A percentile compares a stretch with the other conserved stretches of the same genome.
Evolutionary conservation across 2,113 vertebrate species (phyloP).

Genomic region (Daphoenositta chrysoptera): DNA sequence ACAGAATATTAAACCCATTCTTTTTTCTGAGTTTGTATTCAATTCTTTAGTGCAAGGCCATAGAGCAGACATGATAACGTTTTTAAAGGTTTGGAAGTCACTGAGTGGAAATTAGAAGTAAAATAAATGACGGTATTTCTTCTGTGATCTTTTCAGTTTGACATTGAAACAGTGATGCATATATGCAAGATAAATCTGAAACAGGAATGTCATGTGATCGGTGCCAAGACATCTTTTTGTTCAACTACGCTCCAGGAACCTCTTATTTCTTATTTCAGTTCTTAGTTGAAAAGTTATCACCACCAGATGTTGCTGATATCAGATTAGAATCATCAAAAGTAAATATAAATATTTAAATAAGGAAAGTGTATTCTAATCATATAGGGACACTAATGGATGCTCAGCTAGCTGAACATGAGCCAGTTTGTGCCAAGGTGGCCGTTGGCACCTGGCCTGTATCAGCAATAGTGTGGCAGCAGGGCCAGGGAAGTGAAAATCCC

Average conservation of each 20-base stretch:
- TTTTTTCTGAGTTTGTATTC: background rate
- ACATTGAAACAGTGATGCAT: background rate
- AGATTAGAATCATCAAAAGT: background rate
- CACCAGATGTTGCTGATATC: background rate
- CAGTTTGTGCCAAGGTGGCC: background rate
- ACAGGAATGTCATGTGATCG: background rate
- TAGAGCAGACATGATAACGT: background rate
- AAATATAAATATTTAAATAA: background rate
- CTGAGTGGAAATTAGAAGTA: background rate
- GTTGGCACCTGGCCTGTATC: background rate
- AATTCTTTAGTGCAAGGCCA: background rate
- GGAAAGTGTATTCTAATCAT: background rate
- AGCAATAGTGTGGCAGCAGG: background rate
- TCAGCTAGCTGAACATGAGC: background rate
- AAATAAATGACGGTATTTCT: background rate
- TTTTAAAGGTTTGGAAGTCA: background rate
- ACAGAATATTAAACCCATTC: background rate
- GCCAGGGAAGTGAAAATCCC: background rate
- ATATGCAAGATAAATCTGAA: background rate
- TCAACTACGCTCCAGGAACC: fast-evolving
- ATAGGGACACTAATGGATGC: background rate
- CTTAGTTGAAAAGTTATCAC: background rate
- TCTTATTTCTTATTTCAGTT: background rate
- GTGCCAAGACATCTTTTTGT: background rate
- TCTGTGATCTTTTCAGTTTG: background rate